Base-by-base conservation (phyloP, 2,888 invertebrate genomes). In the Conistra vaccinii region DNA sequence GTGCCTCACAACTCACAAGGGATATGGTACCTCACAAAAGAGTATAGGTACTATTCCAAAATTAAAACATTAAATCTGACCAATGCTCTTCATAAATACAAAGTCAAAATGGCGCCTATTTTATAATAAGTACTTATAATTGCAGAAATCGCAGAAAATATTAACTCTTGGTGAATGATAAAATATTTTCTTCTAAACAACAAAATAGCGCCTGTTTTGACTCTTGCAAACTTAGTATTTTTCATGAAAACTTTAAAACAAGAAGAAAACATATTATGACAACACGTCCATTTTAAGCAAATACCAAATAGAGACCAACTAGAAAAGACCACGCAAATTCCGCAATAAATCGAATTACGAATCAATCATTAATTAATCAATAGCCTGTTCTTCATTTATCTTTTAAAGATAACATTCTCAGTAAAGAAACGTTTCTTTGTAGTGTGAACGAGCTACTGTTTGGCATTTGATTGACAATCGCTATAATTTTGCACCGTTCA, bases 391-490 rank as follows among this genome's bases (percentile, higher is more conserved):
- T 65, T 14, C 48, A 39, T 53, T 66, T 66, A 76, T 63, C 71
- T 10, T 32, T 67, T 0, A 62, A 69, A 63, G 61, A 65, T 84
- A 57, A 73, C 42, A 71, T 73, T 66, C 65, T 55, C 42, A 58
- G 39, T 61, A 71, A 60, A 69, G 26, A 73, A 73, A 10, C 62
- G 45, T 66, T 42, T 51, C 68, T 45, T 61, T 66, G 55, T 71
- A 71, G 78, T 76, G 81, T 63, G 69, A 81, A 69, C 2, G n/a
- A 26, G 57, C 65, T 69, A 69, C 80, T 67, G 74, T 79, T 76
- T 76, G 78, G 69, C 76, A 14, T 74, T 53, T 84, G 78, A 84
- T 78, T 84, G 84, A 78, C 84, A 81, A 69, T 73, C 35, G 55
- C 69, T 84, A 76, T 81, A 84, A 84, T 84, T 84, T 78, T 57